Conservation (phyloP, 2,113 vertebrate species). For the Ahaetulla prasina region DNA sequence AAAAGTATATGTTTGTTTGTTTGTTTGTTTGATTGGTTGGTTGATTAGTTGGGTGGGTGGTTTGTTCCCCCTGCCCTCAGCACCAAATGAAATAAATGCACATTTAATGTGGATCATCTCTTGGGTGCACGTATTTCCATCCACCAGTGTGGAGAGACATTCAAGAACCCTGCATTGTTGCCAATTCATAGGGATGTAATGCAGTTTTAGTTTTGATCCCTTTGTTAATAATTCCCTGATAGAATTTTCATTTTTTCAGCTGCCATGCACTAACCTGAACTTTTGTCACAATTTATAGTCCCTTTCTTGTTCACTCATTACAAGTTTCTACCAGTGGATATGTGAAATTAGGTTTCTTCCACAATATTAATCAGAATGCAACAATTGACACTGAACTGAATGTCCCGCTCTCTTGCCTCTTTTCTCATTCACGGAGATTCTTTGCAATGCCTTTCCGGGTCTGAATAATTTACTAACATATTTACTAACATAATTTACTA, state of each 20-base stretch:
- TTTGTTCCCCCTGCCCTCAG: neutral
- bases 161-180: neutral
- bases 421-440: neutral
- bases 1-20: neutral
- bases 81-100: neutral
- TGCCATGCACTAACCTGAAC: neutral
- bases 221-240: neutral
- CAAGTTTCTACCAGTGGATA: neutral
- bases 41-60: neutral
- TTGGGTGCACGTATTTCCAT: neutral
- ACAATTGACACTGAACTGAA: neutral
- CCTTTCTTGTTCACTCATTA: neutral
- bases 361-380: neutral
- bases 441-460: neutral
- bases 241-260: neutral
- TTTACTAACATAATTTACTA: too few relatives aligned
- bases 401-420: neutral
- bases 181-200: neutral
- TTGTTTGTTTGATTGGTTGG: neutral
- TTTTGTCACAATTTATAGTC: neutral
- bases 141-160: neutral
- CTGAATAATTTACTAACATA: neutral
- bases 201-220: neutral
- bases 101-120: neutral
- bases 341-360: neutral